Base-by-base conservation (phyloP, 2,797 vertebrate species). In the Craterocephalus amniculus region DNA sequence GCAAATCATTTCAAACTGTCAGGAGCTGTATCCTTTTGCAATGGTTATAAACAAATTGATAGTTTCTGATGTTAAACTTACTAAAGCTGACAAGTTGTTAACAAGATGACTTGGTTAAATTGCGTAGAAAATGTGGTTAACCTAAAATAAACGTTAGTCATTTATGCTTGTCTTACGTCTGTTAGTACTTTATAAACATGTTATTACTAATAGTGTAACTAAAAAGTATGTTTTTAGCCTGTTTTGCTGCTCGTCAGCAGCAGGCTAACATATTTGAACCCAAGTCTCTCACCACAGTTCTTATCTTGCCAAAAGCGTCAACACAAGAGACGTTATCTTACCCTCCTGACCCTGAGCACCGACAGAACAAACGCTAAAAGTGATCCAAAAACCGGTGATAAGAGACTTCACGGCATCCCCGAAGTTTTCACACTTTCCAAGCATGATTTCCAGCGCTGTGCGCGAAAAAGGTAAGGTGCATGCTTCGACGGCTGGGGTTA, bases 281-380 rank as follows among this genome's bases (percentile, higher is more conserved):
- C 10, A 48, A 18, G 45, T 7, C 13, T 73, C 27, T 22, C 38
- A 55, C 68, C 68, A 55, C 35, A 59, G 18, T 63, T 9, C 24
- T 45, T 77, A 62, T 69, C 57, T 63, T 32, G 35, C 62, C 52
- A 60, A 59, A 58, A 64, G 13, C 31, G 14, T 67, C 38, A 57
- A 63, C 11, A 70, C 31, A 72, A 64, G 2, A 1, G 13, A 0
- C 20, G 43, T 70, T 67, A 77, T 76, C 93, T 93, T 88, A 95
- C 95, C 95, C 57, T 93, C 87, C 70, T 95, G 94, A 43, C 88
- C 81, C 65, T 49, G 55, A 61, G 92, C 91, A 54, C 73, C 62
- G 10, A 79, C 36, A 1, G 67, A 79, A 68, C 76, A 82, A 14
- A 89, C 56, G 78, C 67, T 72, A 2, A 89, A 67, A 65, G 81